Base-by-base conservation (phyloP, 2,888 invertebrate genomes). In the Acheta domesticus region DNA sequence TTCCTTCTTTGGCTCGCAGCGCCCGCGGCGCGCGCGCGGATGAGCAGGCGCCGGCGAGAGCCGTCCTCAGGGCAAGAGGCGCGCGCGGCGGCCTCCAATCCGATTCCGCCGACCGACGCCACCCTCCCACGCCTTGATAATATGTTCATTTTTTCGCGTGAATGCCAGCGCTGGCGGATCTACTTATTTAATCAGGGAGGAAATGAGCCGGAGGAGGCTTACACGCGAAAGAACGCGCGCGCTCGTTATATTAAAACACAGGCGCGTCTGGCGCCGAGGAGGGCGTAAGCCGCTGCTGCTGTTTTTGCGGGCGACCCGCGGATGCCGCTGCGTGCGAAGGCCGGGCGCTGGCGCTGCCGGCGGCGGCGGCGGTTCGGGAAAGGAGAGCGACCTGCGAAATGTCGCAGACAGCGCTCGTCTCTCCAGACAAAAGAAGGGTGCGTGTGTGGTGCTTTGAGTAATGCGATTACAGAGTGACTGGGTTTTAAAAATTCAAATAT, bases 181-280 rank as follows among this genome's bases (percentile, higher is more conserved):
- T 62, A 62, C 62, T 62, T 62, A 62, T 62, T 62, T 62, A 62
- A 62, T 62, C 62, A 62, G 62, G 16, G 12, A n/a, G 62, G 16
- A 62, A 62, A 62, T 62, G 62, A n/a, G 62, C 14, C 62, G 62
- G 16, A 62, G 62, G 62, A 62, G 14, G 62, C 62, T 62, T 62
- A 62, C 62, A 62, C n/a, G 62, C 62, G n/a, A 62, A 62, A 62
- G 62, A 62, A 62, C 62, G 14, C n/a, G 62, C n/a, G 62, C n/a
- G 14, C 62, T 62, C 62, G n/a, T 62, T 62, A 62, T 62, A 62
- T 62, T 62, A 62, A 62, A 62, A 62, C 16, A 62, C 62, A n/a
- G 16, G 0, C 62, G n/a, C 62, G n/a, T 3, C 36, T 5, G 36
- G 36, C 5, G 5, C 23, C 36, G 36, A 36, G 36, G 36, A 36